phyloP scores from a whole-genome alignment of 2,113 vertebrate genomes.

The Centrocercus urophasianus region DNA sequence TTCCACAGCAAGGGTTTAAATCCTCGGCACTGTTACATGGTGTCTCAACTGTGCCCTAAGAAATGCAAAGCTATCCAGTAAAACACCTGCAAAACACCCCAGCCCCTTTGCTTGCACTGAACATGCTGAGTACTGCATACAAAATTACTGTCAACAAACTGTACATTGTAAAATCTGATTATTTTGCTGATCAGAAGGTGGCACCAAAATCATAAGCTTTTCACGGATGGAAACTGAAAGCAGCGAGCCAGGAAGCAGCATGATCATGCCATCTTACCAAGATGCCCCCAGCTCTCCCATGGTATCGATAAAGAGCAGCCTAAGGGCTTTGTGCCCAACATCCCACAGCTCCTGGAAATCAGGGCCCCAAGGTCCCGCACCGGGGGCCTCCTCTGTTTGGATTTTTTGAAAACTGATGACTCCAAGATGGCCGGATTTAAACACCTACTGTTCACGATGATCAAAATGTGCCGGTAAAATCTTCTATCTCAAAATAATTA shows the following conservation, averaged over 20 bases:
- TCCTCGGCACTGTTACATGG: neutral
- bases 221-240: neutral
- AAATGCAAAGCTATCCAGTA: neutral
- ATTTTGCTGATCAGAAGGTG: constrained; percentile 72
- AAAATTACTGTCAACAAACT: neutral
- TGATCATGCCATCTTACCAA: neutral
- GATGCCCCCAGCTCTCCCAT: neutral
- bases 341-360: neutral
- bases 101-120: neutral
- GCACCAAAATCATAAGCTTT: constrained; percentile 67
- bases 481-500: neutral
- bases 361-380: neutral
- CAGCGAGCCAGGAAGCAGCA: neutral
- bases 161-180: neutral
- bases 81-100: neutral
- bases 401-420: neutral
- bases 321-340: neutral
- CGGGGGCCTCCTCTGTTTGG: neutral
- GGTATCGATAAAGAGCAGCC: neutral
- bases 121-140: neutral
- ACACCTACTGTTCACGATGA: neutral
- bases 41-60: neutral
- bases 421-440: neutral
- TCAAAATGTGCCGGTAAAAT: neutral
- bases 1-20: neutral